These are phyloP conservation scores for Cosmia pyralina DNA, from an alignment of 2,888 invertebrate genomes.

Conservation along the genomic window DNA sequence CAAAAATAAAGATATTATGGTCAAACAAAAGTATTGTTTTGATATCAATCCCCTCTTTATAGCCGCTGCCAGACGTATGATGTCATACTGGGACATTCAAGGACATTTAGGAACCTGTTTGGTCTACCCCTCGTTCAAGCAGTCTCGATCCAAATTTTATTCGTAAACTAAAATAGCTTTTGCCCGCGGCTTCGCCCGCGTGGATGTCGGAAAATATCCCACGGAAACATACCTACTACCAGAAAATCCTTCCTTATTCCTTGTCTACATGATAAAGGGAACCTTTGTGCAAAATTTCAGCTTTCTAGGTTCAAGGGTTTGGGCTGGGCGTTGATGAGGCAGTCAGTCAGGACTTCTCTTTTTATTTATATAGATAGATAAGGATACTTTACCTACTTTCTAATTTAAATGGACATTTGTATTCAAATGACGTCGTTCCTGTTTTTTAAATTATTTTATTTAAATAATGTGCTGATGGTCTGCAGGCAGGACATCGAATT, in stretches of 20 bases:
- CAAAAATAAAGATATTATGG: slow-evolving; percentile 33
- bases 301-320: no score
- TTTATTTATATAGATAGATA: no score
- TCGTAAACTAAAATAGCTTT: no score
- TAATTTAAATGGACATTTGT: slow-evolving; percentile 26
- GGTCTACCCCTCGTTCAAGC: slow-evolving; percentile 18
- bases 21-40: slow-evolving; percentile 29
- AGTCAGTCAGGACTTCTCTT: no score
- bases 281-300: no score
- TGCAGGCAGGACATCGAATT: not conserved
- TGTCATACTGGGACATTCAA: slow-evolving; percentile 35
- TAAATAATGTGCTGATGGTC: not conserved
- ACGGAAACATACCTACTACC: no score
- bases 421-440: slow-evolving; percentile 23
- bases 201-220: no score
- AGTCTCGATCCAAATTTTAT: slow-evolving; percentile 12
- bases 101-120: slow-evolving; percentile 28
- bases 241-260: no score
- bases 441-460: slow-evolving; percentile 25
- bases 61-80: slow-evolving; percentile 39
- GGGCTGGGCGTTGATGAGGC: no score
- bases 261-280: no score
- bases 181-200: no score
- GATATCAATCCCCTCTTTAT: slow-evolving; percentile 19
- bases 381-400: slow-evolving; percentile 36